Percentiles rank a stretch among this genome's conserved stretches.
phyloP scores from a whole-genome alignment of 2,888 invertebrate genomes.

The Herminia tarsipennalis region DNA sequence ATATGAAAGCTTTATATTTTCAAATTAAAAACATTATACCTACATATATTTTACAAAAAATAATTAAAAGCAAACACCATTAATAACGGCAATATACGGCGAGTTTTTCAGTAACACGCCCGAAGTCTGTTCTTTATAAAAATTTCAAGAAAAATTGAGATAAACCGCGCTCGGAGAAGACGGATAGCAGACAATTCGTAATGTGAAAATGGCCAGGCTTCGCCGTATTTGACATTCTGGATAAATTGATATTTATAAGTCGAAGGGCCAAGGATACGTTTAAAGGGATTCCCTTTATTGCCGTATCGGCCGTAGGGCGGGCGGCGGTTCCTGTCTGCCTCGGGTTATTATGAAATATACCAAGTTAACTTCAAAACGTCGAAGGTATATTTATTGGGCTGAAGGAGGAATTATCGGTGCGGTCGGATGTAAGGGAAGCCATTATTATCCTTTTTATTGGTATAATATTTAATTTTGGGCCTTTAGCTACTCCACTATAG shows the following conservation, averaged over 20 bases:
- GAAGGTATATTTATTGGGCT: slow-evolving; percentile 82
- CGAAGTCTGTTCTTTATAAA: slow-evolving; percentile 46
- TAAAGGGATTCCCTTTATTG: slow-evolving; percentile 85
- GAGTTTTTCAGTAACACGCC: slow-evolving; percentile 38
- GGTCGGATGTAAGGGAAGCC: slow-evolving; percentile 78
- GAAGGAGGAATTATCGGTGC: slow-evolving; percentile 77
- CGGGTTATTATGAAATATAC: slow-evolving; percentile 83
- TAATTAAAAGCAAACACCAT: slow-evolving; percentile 48
- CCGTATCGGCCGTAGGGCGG: slow-evolving; percentile 71
- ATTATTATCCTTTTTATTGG: slow-evolving; percentile 85
- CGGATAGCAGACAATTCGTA: slow-evolving; percentile 73
- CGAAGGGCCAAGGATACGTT: slow-evolving; percentile 80
- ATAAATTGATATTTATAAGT: slow-evolving; percentile 86
- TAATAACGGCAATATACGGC: slow-evolving; percentile 45
- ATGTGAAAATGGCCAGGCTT: slow-evolving; percentile 77
- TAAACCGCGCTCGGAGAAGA: slow-evolving; percentile 61
- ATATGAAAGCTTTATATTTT: slow-evolving; percentile 7
- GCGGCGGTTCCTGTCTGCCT: slow-evolving; percentile 76
- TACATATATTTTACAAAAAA: slow-evolving; percentile 41
- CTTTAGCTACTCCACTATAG: slow-evolving; percentile 67
- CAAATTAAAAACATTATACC: slow-evolving; percentile 13
- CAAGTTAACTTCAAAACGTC: slow-evolving; percentile 80
- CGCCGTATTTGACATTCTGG: slow-evolving; percentile 79
- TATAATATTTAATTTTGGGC: slow-evolving; percentile 85
- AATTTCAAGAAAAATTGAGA: slow-evolving; percentile 64